Conservation (phyloP, 2,797 vertebrate genomes). For the Paramormyrops hopkinsi region DNA sequence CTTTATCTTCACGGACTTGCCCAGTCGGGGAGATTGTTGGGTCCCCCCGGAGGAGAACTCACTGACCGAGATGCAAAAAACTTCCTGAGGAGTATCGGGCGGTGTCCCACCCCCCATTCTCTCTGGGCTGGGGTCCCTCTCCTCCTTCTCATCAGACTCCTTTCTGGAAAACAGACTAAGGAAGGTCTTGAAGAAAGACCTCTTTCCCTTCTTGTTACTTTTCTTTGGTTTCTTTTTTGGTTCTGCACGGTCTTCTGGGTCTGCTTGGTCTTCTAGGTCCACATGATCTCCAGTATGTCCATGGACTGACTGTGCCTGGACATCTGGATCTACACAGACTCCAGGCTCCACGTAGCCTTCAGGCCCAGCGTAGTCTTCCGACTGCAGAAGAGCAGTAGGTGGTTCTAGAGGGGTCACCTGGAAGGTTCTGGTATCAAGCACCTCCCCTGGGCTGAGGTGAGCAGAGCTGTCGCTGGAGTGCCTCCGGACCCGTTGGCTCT, state of each 20-base stretch:
- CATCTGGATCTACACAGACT: slow-evolving; percentile 7
- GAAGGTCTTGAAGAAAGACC: slow-evolving; percentile 46
- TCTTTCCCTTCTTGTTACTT: slow-evolving; percentile 28
- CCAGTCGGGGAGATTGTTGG: not conserved
- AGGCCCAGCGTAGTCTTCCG: not conserved
- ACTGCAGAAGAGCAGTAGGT: not conserved
- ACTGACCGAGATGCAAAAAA: not conserved
- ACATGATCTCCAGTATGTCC: not conserved
- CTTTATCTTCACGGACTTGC: slow-evolving; percentile 43
- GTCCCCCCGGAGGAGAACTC: not conserved
- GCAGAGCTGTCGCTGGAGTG: slow-evolving; percentile 38
- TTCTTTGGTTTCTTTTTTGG: slow-evolving; percentile 34
- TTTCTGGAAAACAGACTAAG: slow-evolving; percentile 46
- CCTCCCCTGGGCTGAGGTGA: not conserved
- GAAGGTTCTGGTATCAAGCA: not conserved
- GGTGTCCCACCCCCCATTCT: slow-evolving; percentile 15
- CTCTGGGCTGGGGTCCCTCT: slow-evolving; percentile 35
- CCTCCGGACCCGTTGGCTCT: not conserved
- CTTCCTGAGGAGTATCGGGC: fast-evolving
- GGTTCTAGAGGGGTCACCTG: not conserved
- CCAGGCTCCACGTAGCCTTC: not conserved
- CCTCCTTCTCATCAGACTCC: slow-evolving; percentile 45
- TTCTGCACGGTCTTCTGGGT: not conserved
- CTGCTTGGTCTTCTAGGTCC: not conserved
- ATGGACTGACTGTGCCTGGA: not conserved